Conservation (phyloP, 2,888 invertebrate species). For the Mylabris sibirica region DNA sequence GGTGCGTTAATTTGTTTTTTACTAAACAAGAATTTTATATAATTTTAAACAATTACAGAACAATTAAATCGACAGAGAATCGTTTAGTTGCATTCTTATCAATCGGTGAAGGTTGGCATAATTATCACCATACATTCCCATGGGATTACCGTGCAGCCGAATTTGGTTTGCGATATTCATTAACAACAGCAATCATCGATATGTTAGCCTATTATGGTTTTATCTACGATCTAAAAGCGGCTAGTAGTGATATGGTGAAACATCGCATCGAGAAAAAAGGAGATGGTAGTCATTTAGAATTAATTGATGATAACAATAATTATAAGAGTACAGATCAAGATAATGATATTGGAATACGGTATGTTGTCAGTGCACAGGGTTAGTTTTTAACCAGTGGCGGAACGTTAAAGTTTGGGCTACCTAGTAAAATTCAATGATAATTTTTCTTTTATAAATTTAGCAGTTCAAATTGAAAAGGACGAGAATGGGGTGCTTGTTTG, state of each 20-base stretch:
- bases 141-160: conserved; percentile 70
- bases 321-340: background rate
- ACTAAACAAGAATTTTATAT: background rate
- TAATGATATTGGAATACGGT: conserved; percentile 2
- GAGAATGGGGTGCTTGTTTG: too few species aligned
- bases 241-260: conserved; percentile 61
- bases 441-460: too few species aligned
- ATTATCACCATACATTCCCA: conserved; percentile 80
- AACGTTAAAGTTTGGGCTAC: too few species aligned
- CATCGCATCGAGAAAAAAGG: conserved; percentile 70
- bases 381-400: too few species aligned
- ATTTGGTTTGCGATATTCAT: conserved; percentile 66
- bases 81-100: conserved; percentile 69
- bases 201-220: conserved; percentile 67
- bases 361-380: conserved; percentile 11
- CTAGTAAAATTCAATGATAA: too few species aligned
- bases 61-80: conserved; percentile 71
- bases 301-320: background rate
- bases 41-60: conserved; percentile 56
- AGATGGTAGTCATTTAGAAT: conserved; percentile 63
- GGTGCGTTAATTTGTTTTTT: conserved; percentile 60
- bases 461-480: too few species aligned
- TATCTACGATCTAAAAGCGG: conserved; percentile 70
- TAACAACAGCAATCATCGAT: conserved; percentile 71
- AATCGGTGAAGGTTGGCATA: conserved; percentile 77